Base-by-base conservation (phyloP, 2,888 invertebrate genomes). In the Macaria liturata region DNA sequence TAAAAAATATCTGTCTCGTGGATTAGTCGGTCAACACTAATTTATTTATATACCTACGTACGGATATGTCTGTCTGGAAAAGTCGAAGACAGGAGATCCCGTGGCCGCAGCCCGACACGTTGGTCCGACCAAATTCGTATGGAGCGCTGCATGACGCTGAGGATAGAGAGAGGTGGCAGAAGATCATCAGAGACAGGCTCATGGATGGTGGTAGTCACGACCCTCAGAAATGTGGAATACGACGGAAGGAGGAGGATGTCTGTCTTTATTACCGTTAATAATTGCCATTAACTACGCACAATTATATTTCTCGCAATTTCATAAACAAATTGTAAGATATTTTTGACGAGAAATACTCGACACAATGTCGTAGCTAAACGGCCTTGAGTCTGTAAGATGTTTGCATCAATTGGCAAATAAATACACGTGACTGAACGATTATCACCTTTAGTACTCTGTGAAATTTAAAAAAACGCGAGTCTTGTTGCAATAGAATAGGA, bases 331-430 rank as follows among this genome's bases (percentile, higher is more conserved):
- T 49, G 56, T 44, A 44, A 57, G 50, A 44, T 44, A 54, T 42
- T 45, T 20, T 30, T 30, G 47, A 32, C 9, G 46, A 49, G 42
- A 63, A 66, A 59, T 45, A 37, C 51, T 37, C 8, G 46, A 7
- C 55, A 64, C 66, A 67, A 65, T 63, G 59, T 61, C 59, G 53
- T 59, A 53, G 58, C 58, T 42, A 9, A 9, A 49, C 46, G 44
- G 47, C 60, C 64, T 64, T 61, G 53, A 52, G 42, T 47, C 32
- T 40, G 42, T 34, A 40, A 55, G 49, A 60, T 56, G 46, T 46
- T 46, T 49, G 52, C 53, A 47, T 54, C 59, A 64, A 66, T 66
- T 64, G 65, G 64, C 61, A 62, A 62, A 61, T 64, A 62, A 62
- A 61, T 64, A 62, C 49, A 57, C 59, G 54, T 42, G 45, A 30